Percentiles rank a stretch among this genome's conserved stretches.
Evolutionary conservation across 2,797 vertebrate genomes (phyloP).

Genomic region (Mionectes olivaceus): DNA sequence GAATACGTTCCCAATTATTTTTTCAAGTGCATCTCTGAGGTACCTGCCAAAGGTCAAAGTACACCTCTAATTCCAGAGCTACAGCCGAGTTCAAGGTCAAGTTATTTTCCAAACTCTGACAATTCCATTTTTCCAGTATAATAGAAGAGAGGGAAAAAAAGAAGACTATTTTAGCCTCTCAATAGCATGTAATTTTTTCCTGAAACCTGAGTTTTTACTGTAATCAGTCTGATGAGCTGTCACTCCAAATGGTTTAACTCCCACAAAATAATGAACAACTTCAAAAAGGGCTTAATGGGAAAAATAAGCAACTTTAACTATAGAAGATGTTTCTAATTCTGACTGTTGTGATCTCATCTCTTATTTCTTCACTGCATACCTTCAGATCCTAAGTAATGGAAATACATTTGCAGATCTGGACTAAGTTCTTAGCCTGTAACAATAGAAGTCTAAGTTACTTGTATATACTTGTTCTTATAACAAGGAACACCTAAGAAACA

Average conservation of each 20-base stretch:
- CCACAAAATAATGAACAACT: constrained; percentile 23
- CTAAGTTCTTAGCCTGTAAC: background rate
- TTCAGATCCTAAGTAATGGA: constrained; percentile 32
- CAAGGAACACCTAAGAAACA: background rate
- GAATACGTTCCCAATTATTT: background rate
- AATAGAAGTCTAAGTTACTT: background rate
- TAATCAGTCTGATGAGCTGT: constrained; percentile 8
- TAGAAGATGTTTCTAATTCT: constrained; percentile 18
- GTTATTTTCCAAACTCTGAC: background rate
- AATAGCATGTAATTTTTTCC: background rate
- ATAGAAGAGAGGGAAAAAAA: background rate
- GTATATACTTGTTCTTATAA: background rate
- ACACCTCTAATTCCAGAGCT: background rate
- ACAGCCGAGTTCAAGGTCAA: background rate
- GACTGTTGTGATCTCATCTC: constrained; percentile 32
- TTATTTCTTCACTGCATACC: constrained; percentile 17
- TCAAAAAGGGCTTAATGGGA: background rate
- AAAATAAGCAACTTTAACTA: constrained; percentile 10
- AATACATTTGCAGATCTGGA: background rate
- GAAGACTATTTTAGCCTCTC: constrained; percentile 2
- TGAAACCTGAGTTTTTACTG: background rate
- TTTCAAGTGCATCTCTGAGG: background rate
- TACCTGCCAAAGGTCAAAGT: background rate
- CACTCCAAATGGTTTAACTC: background rate
- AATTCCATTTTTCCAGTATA: background rate